phyloP scores from a whole-genome alignment of 2,797 vertebrate species.

The Chaenodraco wilsoni region DNA sequence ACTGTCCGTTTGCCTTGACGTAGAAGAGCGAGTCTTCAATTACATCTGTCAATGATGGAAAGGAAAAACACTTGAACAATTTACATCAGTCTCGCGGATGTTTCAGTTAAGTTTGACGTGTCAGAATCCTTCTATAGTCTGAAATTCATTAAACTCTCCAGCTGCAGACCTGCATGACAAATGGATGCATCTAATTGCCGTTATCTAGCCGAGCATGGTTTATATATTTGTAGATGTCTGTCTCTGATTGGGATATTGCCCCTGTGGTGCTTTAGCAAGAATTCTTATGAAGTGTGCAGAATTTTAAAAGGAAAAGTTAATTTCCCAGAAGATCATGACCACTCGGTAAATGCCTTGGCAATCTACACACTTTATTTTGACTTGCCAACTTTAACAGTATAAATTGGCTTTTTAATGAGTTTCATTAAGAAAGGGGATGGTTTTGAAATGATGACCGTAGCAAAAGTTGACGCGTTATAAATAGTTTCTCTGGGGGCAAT shows the following conservation, averaged over 20 bases:
- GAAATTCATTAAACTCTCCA: background rate
- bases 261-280: background rate
- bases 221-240: background rate
- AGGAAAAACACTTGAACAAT: background rate
- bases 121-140: background rate
- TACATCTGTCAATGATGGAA: background rate
- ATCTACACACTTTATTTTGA: background rate
- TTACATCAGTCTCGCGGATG: background rate
- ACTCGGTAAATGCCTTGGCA: background rate
- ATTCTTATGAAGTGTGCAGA: background rate
- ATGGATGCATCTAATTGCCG: background rate
- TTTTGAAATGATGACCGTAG: background rate
- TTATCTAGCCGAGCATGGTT: background rate
- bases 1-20: background rate
- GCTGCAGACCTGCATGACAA: background rate
- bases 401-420: too few relatives aligned
- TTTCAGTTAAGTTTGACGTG: background rate
- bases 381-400: too few relatives aligned
- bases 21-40: background rate
- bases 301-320: background rate
- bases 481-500: background rate
- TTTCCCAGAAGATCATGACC: background rate
- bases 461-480: background rate
- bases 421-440: background rate
- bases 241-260: background rate